Base-by-base conservation (phyloP, 2,797 vertebrate genomes). In the Sandelia bainsii region DNA sequence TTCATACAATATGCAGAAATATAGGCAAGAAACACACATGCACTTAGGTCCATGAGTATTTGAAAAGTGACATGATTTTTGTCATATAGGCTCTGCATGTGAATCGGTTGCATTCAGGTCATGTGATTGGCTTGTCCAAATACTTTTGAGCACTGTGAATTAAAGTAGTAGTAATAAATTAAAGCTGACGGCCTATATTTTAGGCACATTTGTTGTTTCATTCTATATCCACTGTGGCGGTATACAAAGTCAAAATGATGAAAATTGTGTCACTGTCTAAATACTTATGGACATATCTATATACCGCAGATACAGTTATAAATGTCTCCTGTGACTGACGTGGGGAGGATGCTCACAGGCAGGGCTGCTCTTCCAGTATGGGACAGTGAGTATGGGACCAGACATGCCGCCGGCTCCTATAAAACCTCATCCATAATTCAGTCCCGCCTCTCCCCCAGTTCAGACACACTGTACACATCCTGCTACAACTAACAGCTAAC, bases 391-490 rank as follows among this genome's bases (percentile, higher is more conserved):
- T 85, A 86, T 92, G 80, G 76, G 80, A 87, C 74, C 77, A 84
- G 91, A 89, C 89, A 86, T 80, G 81, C 86, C 78, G 81, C 87
- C 83, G 64, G 79, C 81, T 91, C 70, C 77, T 73, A 80, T 89
- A 86, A 91, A 90, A 62, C 65, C 81, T 89, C 83, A 88, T 93
- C 81, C 91, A 91, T 91, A 90, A 91, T 91, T 91, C 88, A 91
- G 53, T 60, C 77, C 61, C 69, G 70, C 80, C 79, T 80, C 80
- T 86, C 49, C 72, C 45, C 82, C 84, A 61, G 44, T 81, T 78
- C 71, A 90, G 70, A 80, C 81, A 81, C 72, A 48, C 75, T 63
- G 72, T 82, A 64, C 80, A 58, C 74, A 77, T 62, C 51, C 77
- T 59, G 61, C 75, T 53, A 48, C 53, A 62, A 71, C 80, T 64